Conservation (phyloP, 2,113 vertebrate species). For the Pollimyrus isidori region DNA sequence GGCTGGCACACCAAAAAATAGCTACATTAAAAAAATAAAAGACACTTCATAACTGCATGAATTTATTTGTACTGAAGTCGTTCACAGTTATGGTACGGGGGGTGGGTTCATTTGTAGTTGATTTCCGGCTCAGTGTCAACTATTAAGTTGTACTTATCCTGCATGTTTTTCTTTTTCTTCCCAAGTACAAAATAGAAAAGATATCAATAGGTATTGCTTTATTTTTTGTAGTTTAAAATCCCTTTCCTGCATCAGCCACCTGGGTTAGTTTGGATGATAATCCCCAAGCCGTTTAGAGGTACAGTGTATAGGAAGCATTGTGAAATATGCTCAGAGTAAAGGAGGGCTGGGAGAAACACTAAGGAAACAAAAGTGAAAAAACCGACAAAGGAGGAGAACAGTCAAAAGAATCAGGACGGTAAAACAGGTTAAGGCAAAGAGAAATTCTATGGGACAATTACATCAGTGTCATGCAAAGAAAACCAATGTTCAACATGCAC, state of each 20-base stretch:
- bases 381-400: slow-evolving; percentile 42
- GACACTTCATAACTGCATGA: slow-evolving; percentile 68
- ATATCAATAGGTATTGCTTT: slow-evolving; percentile 88
- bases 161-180: slow-evolving; percentile 60
- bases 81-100: slow-evolving; percentile 91
- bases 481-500: slow-evolving; percentile 79
- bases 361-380: slow-evolving; percentile 35
- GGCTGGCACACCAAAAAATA: not conserved
- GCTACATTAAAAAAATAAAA: not conserved
- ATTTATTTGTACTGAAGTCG: slow-evolving; percentile 93
- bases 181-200: slow-evolving; percentile 77
- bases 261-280: slow-evolving; percentile 47
- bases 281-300: slow-evolving; percentile 66
- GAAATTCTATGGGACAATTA: slow-evolving; percentile 46
- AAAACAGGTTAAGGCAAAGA: slow-evolving; percentile 22
- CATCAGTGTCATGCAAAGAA: slow-evolving; percentile 69
- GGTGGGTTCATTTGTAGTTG: slow-evolving; percentile 68
- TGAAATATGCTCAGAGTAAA: slow-evolving; percentile 53
- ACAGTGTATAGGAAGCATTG: slow-evolving; percentile 65
- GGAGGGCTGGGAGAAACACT: not conserved
- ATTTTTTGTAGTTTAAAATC: slow-evolving; percentile 67
- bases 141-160: slow-evolving; percentile 46
- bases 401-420: slow-evolving; percentile 31
- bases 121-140: slow-evolving; percentile 66
- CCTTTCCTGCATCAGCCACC: slow-evolving; percentile 55